Evolutionary conservation across 2,113 vertebrate species (phyloP).

Genomic region (Ginglymostoma cirratum): DNA sequence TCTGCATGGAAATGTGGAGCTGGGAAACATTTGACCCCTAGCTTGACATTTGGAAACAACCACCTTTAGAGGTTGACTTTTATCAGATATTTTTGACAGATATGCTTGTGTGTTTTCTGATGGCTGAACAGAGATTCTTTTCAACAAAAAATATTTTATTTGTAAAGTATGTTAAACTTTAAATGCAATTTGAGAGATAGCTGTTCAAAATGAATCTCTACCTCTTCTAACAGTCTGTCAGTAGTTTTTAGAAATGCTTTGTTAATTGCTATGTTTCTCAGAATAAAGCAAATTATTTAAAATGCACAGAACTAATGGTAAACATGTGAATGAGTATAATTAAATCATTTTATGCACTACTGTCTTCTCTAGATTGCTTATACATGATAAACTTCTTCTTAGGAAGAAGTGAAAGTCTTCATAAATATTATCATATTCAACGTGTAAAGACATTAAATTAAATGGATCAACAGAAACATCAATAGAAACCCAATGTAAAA

Average conservation of each 20-base stretch:
- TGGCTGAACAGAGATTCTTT: not conserved
- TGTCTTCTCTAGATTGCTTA: not conserved
- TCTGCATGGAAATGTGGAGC: not conserved
- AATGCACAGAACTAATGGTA: not conserved
- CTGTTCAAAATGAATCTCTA: not conserved
- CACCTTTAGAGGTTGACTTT: not conserved
- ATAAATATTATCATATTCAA: not conserved
- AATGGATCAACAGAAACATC: not conserved
- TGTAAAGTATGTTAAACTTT: not conserved
- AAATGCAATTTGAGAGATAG: not conserved
- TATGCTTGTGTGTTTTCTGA: not conserved
- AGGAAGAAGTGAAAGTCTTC: too few relatives aligned
- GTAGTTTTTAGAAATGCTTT: not conserved
- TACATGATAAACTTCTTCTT: not conserved
- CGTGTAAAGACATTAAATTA: not conserved
- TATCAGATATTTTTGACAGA: not conserved
- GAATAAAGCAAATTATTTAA: not conserved
- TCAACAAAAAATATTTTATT: conserved; percentile 1
- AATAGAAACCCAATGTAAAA: not conserved
- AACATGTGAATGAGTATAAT: not conserved
- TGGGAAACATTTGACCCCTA: not conserved
- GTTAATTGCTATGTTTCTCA: not conserved
- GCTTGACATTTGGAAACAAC: not conserved
- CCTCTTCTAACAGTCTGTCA: not conserved
- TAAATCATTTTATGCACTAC: not conserved